Conservation (phyloP, 1,140 invertebrate genomes). For the Bombus terrestris region DNA sequence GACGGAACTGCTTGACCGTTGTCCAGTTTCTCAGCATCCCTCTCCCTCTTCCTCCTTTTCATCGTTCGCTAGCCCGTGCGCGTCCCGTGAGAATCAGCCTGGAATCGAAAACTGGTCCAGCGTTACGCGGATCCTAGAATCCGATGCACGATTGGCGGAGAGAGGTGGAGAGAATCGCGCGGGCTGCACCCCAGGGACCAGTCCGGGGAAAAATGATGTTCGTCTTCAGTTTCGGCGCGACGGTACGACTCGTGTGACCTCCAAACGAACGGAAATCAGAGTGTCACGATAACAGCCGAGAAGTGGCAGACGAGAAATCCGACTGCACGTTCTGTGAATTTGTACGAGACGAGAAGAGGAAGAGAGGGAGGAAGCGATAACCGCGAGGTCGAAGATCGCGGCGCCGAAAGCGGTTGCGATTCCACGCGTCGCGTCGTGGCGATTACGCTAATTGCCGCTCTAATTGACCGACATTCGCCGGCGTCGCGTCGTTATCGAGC, state of each 20-base stretch:
- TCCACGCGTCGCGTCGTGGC: conserved; percentile 1
- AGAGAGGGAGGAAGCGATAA: background rate
- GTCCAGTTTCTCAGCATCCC: conserved; percentile 80
- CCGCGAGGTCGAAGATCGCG: conserved; percentile 37
- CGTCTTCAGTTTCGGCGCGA: conserved; percentile 27
- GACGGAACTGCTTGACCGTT: conserved; percentile 79
- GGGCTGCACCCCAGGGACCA: background rate
- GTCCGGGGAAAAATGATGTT: conserved; percentile 15
- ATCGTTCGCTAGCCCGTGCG: conserved; percentile 7
- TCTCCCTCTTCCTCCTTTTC: background rate
- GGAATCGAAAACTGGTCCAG: conserved; percentile 80
- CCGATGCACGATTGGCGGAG: conserved; percentile 33
- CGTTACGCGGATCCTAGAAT: conserved; percentile 66
- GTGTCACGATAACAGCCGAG: background rate
- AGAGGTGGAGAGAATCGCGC: conserved; percentile 16
- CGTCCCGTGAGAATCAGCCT: conserved; percentile 76
- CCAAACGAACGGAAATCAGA: background rate
- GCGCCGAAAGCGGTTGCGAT: conserved; percentile 11
- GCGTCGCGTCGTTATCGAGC: conserved; percentile 8
- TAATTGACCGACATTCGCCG: conserved; percentile 46
- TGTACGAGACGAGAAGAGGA: background rate
- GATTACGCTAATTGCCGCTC: conserved; percentile 47
- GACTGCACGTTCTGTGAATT: background rate
- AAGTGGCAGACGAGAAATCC: no score
- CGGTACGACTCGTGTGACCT: conserved; percentile 2